Percentiles rank a stretch among this genome's conserved stretches.
These are phyloP conservation scores for Corythornis vintsioides DNA, from an alignment of 2,113 vertebrate species.

Conservation along the genomic window DNA sequence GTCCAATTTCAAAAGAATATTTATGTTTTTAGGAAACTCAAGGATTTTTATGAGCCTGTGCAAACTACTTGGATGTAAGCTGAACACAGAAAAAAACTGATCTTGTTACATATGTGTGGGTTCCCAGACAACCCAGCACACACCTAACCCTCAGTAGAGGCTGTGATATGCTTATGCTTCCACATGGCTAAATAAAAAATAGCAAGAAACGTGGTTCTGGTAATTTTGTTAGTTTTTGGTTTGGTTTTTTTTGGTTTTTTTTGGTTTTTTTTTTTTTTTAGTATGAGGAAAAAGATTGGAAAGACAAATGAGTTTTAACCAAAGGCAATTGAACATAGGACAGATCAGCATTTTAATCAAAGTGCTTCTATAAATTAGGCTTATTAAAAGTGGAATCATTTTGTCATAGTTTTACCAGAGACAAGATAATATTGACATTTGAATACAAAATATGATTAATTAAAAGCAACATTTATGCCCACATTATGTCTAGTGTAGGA, in stretches of 20 bases:
- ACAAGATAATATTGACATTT: background rate
- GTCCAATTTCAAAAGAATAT: background rate
- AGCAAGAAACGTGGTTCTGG: background rate
- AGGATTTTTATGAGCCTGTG: background rate
- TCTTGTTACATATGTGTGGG: background rate
- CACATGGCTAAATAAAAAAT: background rate
- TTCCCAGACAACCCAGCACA: background rate
- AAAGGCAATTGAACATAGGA: background rate
- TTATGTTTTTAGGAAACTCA: background rate
- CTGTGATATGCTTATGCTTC: background rate
- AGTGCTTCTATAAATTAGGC: background rate
- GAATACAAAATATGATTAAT: background rate
- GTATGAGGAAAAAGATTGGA: background rate
- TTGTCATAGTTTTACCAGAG: background rate
- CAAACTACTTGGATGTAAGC: background rate
- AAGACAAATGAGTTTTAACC: background rate
- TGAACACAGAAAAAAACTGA: background rate
- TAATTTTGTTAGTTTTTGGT: background rate
- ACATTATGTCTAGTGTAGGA: background rate
- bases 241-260: background rate
- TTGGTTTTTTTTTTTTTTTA: background rate
- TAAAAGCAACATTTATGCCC: background rate
- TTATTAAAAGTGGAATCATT: background rate
- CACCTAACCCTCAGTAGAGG: background rate
- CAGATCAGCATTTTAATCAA: background rate